Evolutionary conservation across 2,888 invertebrate genomes (phyloP), one percentile per base, ranked within the genome.

Genomic region (Odontocerum albicorne): DNA sequence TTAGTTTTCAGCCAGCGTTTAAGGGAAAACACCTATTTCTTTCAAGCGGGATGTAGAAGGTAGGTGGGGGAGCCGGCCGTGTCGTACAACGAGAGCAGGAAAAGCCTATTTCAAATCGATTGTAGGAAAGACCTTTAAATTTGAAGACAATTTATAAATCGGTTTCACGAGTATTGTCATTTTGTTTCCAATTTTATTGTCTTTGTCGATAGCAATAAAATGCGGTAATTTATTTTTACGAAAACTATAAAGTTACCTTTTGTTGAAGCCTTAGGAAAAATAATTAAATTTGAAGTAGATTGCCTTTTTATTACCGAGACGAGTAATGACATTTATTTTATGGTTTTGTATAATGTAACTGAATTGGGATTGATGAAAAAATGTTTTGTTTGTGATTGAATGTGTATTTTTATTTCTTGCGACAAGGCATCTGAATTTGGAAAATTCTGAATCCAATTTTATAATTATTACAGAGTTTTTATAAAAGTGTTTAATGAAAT

Each of bases 121-220:
- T 57, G 52, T 54, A 50, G 31, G 51, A 47, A 50, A 59, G 57
- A 54, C 56, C 57, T 60, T 60, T 60, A 60, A 60, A 57, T 54
- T 57, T 57, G 49, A 60, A 60, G 57, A 60, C 60, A 50, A 55
- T 54, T 60, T 60, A 46, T 38, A 60, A 54, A 56, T 51, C 55
- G 47, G 47, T 54, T 47, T 35, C 46, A 46, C 33, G 33, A 20
- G 46, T 12, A 46, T 35, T 35, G 46, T 46, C 46, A 35, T 46
- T 46, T 32, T 32, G 21, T 44, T 49, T 32, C 12, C 22, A 49
- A 31, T 49, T 49, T 49, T 40, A 49, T 49, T 40, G 20, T 32
- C 49, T 17, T 27, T 49, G 42, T 50, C 50, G 35, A 50, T 50
- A 50, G 50, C 43, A 21, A 50, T 50, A 50, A 50, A 50, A 32